phyloP scores from a whole-genome alignment of 2,888 invertebrate genomes.

The Yponomeuta evonymella region DNA sequence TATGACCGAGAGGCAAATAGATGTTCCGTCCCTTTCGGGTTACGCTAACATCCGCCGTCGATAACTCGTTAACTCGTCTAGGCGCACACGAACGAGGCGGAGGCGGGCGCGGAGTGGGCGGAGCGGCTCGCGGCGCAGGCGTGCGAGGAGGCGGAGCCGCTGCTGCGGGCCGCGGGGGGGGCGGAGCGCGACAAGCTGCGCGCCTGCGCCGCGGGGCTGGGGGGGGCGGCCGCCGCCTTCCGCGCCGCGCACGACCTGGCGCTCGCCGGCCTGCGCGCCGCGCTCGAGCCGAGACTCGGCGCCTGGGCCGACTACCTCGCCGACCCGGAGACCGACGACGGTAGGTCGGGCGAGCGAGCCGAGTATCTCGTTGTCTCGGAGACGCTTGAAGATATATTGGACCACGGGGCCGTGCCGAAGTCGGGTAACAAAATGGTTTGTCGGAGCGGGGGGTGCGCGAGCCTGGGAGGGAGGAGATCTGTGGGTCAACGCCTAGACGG shows the following conservation, averaged over 20 bases:
- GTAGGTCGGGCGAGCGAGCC: conserved; percentile 23
- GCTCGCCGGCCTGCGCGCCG: conserved; percentile 40
- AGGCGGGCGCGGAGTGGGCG: conserved; percentile 92
- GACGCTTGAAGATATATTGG: not conserved
- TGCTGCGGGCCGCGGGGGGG: conserved; percentile 65
- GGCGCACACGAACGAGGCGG: conserved; percentile 93
- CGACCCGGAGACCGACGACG: conserved; percentile 33
- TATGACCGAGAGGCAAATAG: too few relatives aligned
- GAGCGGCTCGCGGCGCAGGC: conserved; percentile 89
- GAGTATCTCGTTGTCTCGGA: too few relatives aligned
- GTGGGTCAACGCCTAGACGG: too few relatives aligned
- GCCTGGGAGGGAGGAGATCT: too few relatives aligned
- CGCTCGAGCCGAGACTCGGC: conserved; percentile 36
- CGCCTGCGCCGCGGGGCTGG: conserved; percentile 55
- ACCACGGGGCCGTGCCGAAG: too few relatives aligned
- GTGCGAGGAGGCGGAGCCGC: conserved; percentile 80
- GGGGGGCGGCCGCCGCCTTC: conserved; percentile 49
- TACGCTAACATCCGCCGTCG: too few relatives aligned
- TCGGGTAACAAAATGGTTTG: too few relatives aligned
- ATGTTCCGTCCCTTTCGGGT: too few relatives aligned
- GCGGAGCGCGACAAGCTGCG: conserved; percentile 45
- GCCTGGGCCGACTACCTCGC: conserved; percentile 50
- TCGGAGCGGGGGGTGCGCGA: too few relatives aligned
- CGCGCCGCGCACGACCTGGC: conserved; percentile 45
- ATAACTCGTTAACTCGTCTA: conserved; percentile 37